Percentiles rank a stretch among this genome's conserved stretches.
phyloP scores from a whole-genome alignment of 1,140 invertebrate species.

The Melitaea cinxia region DNA sequence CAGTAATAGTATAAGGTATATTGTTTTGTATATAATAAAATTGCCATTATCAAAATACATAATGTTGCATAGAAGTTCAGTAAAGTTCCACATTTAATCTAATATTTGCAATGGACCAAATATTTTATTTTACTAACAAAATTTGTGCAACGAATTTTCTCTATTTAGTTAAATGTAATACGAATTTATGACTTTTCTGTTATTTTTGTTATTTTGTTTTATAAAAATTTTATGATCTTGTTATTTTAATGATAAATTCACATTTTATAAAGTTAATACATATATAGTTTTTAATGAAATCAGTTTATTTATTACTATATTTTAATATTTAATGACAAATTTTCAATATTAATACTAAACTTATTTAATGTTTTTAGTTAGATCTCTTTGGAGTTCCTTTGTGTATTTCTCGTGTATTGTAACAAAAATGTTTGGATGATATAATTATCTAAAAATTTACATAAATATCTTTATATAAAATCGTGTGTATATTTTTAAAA shows the following conservation, averaged over 20 bases:
- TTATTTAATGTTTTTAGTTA: too few species aligned
- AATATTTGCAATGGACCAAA: neutral
- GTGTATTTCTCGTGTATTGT: neutral
- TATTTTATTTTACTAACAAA: neutral
- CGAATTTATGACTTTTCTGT: neutral
- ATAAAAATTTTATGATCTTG: constrained; percentile 1
- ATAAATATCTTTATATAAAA: neutral
- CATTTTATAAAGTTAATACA: neutral
- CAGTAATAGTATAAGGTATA: neutral
- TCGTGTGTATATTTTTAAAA: neutral
- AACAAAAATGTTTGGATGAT: neutral
- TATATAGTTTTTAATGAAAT: neutral
- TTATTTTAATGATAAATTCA: neutral
- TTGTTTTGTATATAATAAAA: neutral
- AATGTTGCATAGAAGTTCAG: neutral
- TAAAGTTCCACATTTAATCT: neutral
- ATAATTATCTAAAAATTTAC: neutral
- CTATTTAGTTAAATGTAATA: neutral
- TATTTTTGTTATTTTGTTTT: neutral
- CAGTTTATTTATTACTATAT: neutral
- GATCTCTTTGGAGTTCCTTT: neutral
- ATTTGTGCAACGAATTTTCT: neutral
- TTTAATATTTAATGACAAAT: neutral
- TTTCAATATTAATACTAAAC: too few species aligned
- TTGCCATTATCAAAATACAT: neutral